Conservation (phyloP, 2,888 invertebrate species). For the Orthosia incerta region DNA sequence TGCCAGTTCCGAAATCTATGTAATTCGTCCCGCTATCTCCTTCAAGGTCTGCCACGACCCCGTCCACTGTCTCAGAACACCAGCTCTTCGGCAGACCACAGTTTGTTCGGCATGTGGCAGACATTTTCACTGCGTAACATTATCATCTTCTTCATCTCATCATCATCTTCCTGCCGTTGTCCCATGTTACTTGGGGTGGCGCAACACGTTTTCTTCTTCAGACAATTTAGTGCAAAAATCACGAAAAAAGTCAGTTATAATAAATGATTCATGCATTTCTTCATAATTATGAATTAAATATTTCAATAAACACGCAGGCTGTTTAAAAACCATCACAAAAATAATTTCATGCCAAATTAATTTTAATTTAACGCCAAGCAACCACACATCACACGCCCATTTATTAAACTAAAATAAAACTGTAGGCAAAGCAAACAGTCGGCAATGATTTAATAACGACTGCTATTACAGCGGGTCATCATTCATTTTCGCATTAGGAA, state of each 20-base stretch:
- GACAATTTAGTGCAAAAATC: neutral
- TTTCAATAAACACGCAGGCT: neutral
- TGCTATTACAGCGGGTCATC: slow-evolving; percentile 78
- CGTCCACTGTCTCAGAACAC: no score
- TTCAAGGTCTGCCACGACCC: no score
- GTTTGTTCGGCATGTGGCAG: no score
- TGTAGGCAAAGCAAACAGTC: slow-evolving; percentile 53
- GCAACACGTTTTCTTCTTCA: no score
- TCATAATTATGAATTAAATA: neutral
- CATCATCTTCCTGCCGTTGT: no score
- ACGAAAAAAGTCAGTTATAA: neutral
- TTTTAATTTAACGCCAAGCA: neutral
- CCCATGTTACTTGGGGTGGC: no score
- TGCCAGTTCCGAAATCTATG: no score
- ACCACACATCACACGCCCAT: neutral
- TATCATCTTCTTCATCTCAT: no score
- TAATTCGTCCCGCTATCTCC: no score
- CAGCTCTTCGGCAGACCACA: no score
- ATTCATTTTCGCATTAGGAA: slow-evolving; percentile 81
- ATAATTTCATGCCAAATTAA: neutral
- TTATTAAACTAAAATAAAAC: slow-evolving; percentile 21
- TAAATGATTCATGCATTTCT: neutral
- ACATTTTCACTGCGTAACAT: no score
- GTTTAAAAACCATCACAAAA: neutral
- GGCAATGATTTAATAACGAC: slow-evolving; percentile 79